phyloP scores from a whole-genome alignment of 2,113 vertebrate species.

The Tauraco erythrolophus region DNA sequence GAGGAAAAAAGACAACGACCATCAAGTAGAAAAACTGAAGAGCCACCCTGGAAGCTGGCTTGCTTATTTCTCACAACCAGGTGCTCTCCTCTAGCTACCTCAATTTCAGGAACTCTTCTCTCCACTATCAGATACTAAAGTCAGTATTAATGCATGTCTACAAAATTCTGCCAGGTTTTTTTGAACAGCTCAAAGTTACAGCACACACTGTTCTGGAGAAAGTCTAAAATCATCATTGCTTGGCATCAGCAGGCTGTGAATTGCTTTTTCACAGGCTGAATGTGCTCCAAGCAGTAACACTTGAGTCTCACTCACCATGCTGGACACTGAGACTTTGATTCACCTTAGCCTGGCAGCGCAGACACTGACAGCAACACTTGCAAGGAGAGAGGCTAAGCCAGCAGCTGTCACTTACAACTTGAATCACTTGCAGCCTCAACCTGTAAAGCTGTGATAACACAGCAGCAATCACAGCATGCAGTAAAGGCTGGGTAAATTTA shows the following conservation, averaged over 20 bases:
- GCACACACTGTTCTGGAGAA: slow-evolving; percentile 28
- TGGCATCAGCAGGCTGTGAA: slow-evolving; percentile 27
- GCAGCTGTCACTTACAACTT: slow-evolving; percentile 31
- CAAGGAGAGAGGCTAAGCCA: neutral
- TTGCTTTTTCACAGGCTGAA: neutral
- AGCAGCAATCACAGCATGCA: slow-evolving; percentile 40
- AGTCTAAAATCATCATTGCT: slow-evolving; percentile 32
- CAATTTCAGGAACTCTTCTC: neutral
- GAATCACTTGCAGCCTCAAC: neutral
- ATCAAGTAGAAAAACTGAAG: neutral
- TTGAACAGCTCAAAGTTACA: neutral
- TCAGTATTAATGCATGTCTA: neutral
- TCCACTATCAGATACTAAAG: neutral
- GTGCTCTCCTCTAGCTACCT: neutral
- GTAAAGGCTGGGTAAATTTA: slow-evolving; percentile 1
- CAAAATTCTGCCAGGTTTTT: neutral
- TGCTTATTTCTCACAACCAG: neutral
- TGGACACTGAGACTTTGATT: neutral
- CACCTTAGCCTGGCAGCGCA: neutral
- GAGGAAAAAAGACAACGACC: neutral
- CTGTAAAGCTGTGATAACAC: slow-evolving; percentile 58
- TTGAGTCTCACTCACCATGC: neutral
- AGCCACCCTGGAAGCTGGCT: neutral
- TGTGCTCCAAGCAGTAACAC: neutral
- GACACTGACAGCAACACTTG: neutral